Evolutionary conservation across 2,113 vertebrate species (phyloP), one percentile per base, ranked within the genome.

Genomic region (Camelus bactrianus): DNA sequence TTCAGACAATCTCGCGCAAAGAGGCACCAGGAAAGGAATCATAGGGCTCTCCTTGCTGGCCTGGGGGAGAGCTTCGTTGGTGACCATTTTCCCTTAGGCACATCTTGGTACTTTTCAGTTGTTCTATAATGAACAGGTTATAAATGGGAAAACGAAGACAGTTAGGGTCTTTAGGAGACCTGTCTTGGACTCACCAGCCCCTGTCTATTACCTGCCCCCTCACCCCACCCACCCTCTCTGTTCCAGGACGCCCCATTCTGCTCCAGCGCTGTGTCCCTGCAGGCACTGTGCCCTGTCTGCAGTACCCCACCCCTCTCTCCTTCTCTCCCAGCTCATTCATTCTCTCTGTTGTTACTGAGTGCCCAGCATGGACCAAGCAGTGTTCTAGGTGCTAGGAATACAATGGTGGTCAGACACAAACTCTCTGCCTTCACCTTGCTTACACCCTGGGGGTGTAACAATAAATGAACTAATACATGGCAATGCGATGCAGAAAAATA

Each of bases 31-130:
- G 52, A 64, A 42, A 67, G 67, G 38, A 54, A 42, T 42, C 76
- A 17, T 4, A 54, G 56, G 1, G 6, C 20, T n/a, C 32, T 58
- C 56, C 58, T 46, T 8, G 14, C 0, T 3, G 24, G 15, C 77
- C n/a, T 28, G n/a, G 50, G 15, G 17, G 20, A 35, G 52, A 38
- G 48, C 6, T 58, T 2, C 12, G 48, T 5, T 15, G 24, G 58
- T 50, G 62, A 64, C 52, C 69, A 4, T n/a, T 35, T 35, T 38
- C 56, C 12, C 6, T 48, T 3, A 42, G 46, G 30, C 56, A 35
- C 52, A 6, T 80, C 30, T 64, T 83, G 30, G 48, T 28, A 5
- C 50, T 46, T 48, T 32, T 26, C 42, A 19, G 35, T 24, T 56
- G 42, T 26, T 70, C 24, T 24, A 6, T 6, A 38, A 24, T 26